Base-by-base conservation (phyloP, 2,113 vertebrate genomes). In the Sardina pilchardus region DNA sequence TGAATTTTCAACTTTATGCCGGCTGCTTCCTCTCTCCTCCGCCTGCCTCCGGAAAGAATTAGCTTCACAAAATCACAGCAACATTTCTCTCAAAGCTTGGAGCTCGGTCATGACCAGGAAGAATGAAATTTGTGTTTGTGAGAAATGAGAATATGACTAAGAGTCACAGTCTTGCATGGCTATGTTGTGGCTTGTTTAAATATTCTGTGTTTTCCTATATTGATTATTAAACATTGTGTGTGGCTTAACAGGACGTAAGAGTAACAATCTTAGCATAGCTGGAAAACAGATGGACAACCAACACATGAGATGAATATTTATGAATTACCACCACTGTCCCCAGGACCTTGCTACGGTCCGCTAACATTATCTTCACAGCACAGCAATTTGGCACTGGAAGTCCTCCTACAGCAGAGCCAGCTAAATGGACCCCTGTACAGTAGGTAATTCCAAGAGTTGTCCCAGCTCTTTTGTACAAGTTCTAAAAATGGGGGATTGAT, bases 311-410 rank as follows among this genome's bases (percentile, higher is more conserved):
- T 71, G 6, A 4, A 78, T 78, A 78, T 36, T 78, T 36, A 78
- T 78, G 71, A 12, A 30, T 14, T 78, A 12, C 34, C 34, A 36
- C 14, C 4, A 34, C 71, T 36, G 71, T 78, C 26, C 71, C 71
- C 30, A 78, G 71, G 71, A 78, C 71, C 21, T 78, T 78, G 30
- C 71, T 78, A 78, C 71, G 10, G 71, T 78, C 30, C 17, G 71
- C 34, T 17, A 78, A 36, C 71, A 78, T 16, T 78, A 78, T 78
- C 71, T 78, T 34, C 5, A 30, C 26, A 17, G 16, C 71, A 78
- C 71, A 78, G 71, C 71, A 36, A 78, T 78, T 78, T 78, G 71
- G 71, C 71, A 78, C 19, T 67, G 71, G 26, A 78, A 12, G 30
- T 78, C 71, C 16, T 67, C 71, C 71, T 16, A 36, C 71, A 78